phyloP scores from a whole-genome alignment of 2,113 vertebrate genomes.

The Ictalurus furcatus region DNA sequence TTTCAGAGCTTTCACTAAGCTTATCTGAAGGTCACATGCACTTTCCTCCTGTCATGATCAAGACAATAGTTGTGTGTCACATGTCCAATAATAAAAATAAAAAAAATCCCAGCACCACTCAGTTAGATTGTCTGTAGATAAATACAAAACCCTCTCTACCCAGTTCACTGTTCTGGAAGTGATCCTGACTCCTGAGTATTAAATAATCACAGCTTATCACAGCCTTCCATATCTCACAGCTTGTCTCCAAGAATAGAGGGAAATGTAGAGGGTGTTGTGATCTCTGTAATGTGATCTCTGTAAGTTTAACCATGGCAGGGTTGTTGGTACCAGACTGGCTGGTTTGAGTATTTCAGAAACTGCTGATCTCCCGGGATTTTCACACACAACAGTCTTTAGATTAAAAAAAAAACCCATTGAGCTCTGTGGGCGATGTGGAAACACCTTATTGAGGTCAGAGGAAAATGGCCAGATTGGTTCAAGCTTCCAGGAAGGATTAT shows the following conservation, averaged over 20 bases:
- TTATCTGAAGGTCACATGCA: not conserved
- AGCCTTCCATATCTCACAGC: not conserved
- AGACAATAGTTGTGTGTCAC: not conserved
- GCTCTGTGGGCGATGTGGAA: no score
- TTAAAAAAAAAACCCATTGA: no score
- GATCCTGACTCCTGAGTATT: slow-evolving; percentile 42
- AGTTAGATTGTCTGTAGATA: slow-evolving; percentile 11
- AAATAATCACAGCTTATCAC: slow-evolving; percentile 5
- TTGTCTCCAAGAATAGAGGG: slow-evolving; percentile 19
- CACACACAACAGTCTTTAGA: no score
- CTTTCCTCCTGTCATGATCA: not conserved
- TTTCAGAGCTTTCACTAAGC: not conserved
- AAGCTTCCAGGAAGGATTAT: no score
- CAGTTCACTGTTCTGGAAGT: slow-evolving; percentile 43
- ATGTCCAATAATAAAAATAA: not conserved
- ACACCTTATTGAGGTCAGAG: no score
- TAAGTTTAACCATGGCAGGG: no score
- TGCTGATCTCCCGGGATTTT: no score
- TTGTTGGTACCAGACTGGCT: no score
- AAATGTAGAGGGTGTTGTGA: not conserved
- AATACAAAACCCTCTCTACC: slow-evolving; percentile 34
- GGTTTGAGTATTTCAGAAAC: no score
- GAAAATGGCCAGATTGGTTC: no score
- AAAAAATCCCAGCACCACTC: not conserved
- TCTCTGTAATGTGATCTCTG: no score